Evolutionary conservation across 1,140 invertebrate genomes (phyloP), one percentile per base, ranked within the genome.

Genomic region (Ladona fulva): DNA sequence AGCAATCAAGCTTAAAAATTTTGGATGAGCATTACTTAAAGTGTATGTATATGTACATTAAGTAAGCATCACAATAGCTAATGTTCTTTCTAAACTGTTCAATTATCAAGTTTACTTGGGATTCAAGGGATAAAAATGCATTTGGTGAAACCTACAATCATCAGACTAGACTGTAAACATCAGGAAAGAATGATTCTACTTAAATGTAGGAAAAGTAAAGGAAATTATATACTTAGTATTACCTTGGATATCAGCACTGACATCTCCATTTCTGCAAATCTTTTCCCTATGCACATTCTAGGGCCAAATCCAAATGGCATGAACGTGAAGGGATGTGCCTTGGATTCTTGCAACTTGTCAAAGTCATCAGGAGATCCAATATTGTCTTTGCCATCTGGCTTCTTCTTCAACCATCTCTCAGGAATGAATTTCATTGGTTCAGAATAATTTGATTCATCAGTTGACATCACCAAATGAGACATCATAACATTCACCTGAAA

Each of bases 211-310:
- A n/a, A n/a, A n/a, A n/a, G n/a, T n/a, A n/a, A n/a, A n/a, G n/a
- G n/a, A n/a, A n/a, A n/a, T n/a, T n/a, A n/a, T n/a, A n/a, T 37
- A 37, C 3, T 8, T 8, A 37, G 29, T 37, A 37, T 37, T 37
- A 92, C 83, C 81, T 89, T 87, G n/a, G 88, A 83, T 7, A 92
- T 78, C 59, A 89, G 87, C 24, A 91, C 85, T 82, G 91, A 88
- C 76, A 93, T 82, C 82, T 93, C 91, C 81, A 93, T 86, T 82
- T 92, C 89, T 3, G 92, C 92, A 80, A 94, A 89, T 77, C 93
- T 85, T 79, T 90, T 88, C 14, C 88, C 88, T 74, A 88, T 86
- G 79, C 88, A 90, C 76, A 84, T 86, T 10, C 90, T 83, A 7
- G 87, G 86, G 16, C 90, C 91, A 76, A 89, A 90, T 0, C 90